Percentiles rank a stretch among this genome's conserved stretches.
phyloP scores from a whole-genome alignment of 2,888 invertebrate species.

The Lithophane semibrunnea region DNA sequence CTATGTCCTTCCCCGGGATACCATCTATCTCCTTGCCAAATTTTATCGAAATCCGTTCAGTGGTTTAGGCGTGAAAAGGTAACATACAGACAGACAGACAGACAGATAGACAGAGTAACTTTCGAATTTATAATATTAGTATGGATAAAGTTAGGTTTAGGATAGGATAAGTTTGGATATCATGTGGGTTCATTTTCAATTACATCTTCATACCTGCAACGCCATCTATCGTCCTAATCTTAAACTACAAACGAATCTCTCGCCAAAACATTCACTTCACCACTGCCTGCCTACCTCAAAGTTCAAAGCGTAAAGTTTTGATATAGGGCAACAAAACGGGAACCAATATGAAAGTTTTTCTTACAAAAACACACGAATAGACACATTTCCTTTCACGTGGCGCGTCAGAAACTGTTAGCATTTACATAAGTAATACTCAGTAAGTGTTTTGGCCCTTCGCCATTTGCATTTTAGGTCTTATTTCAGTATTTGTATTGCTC shows the following conservation, averaged over 20 bases:
- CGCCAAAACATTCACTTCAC: background rate
- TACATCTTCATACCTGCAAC: background rate
- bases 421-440: conserved; percentile 64
- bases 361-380: conserved; percentile 27
- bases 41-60: no score
- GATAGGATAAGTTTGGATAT: no score
- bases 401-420: conserved; percentile 49
- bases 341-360: conserved; percentile 37
- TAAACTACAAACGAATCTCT: background rate
- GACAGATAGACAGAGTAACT: no score
- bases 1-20: no score
- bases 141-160: no score
- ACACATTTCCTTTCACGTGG: conserved; percentile 28
- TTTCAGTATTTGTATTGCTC: conserved; percentile 36
- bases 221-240: conserved; percentile 31
- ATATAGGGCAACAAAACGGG: conserved; percentile 8
- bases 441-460: conserved; percentile 56
- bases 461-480: conserved; percentile 59
- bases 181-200: no score
- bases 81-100: no score
- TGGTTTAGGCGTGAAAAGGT: no score
- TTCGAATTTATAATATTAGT: no score
- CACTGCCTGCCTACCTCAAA: background rate
- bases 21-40: no score
- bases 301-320: conserved; percentile 7